Evolutionary conservation across 2,888 invertebrate species (phyloP), one percentile per base, ranked within the genome.

Genomic region (Drosophila monieri): DNA sequence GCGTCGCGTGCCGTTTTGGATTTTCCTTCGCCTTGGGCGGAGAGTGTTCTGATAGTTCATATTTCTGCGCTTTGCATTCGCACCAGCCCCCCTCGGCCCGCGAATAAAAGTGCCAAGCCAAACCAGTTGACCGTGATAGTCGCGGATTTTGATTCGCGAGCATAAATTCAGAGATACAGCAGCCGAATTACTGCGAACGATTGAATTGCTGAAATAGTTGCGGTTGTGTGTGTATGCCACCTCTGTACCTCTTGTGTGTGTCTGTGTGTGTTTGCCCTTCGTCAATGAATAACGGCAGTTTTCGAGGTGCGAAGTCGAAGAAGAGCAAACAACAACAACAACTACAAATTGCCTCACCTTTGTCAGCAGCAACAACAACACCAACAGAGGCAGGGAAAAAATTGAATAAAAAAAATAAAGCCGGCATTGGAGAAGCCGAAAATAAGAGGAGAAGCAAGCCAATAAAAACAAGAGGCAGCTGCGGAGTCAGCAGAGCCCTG

Each of bases 261-360:
- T n/a, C n/a, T 49, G 37, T 39, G 46, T 59, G 35, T 14, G n/a
- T n/a, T 23, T 70, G 67, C 67, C 71, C 61, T 68, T 68, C 71
- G 71, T 23, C 44, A 68, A 48, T 71, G 61, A 68, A 67, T 67
- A 71, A 68, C 72, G 68, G 68, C 68, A 68, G 48, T 68, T 68
- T 37, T 39, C 44, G 48, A 68, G 61, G 67, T 70, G 67, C 41
- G 1, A 59, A 59, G 49, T 47, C 46, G 23, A 54, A 46, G 46
- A 46, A 66, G 47, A 70, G 60, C 47, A 70, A 59, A 64, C 35
- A 51, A 47, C 39, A 59, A 64, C 35, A 51, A 47, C 39, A 70
- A 59, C 35, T 35, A 35, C 70, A 53, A 68, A 68, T 59, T 52
- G 41, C 52, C 61, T 52, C 71, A 71, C 41, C 51, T 52, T 51